phyloP scores from a whole-genome alignment of 37 sponge, comb jelly and placozoan genomes.

The Amphimedon queenslandica region DNA sequence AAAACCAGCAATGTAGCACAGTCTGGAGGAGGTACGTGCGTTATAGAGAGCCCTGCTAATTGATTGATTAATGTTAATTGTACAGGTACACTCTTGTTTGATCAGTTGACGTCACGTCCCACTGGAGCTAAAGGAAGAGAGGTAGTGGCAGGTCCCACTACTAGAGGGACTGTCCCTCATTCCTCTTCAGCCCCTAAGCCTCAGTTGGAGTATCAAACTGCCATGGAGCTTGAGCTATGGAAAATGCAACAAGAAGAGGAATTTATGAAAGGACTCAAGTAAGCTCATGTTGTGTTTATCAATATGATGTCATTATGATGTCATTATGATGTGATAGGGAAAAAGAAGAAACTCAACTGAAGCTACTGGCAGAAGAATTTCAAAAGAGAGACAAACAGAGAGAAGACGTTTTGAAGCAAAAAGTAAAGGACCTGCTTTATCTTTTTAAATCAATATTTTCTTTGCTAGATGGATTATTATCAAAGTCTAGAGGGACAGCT shows the following conservation, averaged over 20 bases:
- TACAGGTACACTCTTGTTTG: no score
- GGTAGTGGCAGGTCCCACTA: no score
- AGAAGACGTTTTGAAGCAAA: conserved; percentile 56
- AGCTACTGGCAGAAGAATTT: conserved; percentile 76
- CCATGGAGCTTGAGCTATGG: conserved; percentile 94
- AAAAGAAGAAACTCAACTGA: conserved; percentile 43
- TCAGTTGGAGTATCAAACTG: conserved; percentile 60
- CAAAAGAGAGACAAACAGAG: conserved; percentile 74
- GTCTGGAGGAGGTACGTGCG: no score
- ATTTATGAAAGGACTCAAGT: conserved; percentile 49
- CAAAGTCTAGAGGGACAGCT: conserved; percentile 23
- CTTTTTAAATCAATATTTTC: background rate
- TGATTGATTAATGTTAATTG: no score
- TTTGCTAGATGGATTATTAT: background rate
- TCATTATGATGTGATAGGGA: conserved; percentile 10
- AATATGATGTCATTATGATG: conserved; percentile 38
- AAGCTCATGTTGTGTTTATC: no score
- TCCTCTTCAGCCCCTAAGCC: background rate
- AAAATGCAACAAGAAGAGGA: conserved; percentile 73
- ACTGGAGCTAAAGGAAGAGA: no score
- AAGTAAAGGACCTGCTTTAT: conserved; percentile 15
- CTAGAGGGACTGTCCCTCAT: background rate
- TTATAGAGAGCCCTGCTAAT: no score
- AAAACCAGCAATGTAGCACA: no score
- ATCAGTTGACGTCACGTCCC: no score